Base-by-base conservation (phyloP, 2,888 invertebrate genomes). In the Dolichopus griseipennis region DNA sequence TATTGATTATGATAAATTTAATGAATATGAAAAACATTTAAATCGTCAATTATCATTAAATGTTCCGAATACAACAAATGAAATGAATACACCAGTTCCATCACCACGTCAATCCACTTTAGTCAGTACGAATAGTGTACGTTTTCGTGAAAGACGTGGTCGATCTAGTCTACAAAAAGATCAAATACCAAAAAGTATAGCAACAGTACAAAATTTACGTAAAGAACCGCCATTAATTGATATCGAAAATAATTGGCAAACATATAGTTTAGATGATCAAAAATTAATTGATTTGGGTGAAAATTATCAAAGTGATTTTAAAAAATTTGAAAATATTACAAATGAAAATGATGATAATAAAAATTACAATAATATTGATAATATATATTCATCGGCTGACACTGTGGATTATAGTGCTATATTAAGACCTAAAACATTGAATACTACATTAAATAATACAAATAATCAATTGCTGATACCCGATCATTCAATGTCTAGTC, bases 1-100 rank as follows among this genome's bases (percentile, higher is more conserved):
- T 74, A 83, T 85, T 64, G 82, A 85, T 74, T 85, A 85, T 71
- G 85, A 85, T 72, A 82, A 82, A 68, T 79, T 84, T 69, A 83
- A 84, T 71, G 79, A 81, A 68, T 83, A 83, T 67, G 81, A 82
- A 72, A 78, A 78, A 69, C 77, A 79, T 63, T 70, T 81, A 65
- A 79, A 81, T 66, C 76, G 76, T 5, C 77, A 76, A 68, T 71
- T 80, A 18, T 80, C 78, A 2, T 69, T 70, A 33, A 64, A 4
- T 2, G 8, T 5, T 2, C 5, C 18, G 5, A 33, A 7, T 9
- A 34, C 3, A n/a, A 8, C 15, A n/a, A 3, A 20, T 64, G 22
- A 15, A 15, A 22, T 63, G 2, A 3, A n/a, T 61, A 22, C 22
- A 62, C 62, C 62, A 15, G 62, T 8, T 6, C 37, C 7, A 20